Evolutionary conservation across 2,113 vertebrate species (phyloP).

Genomic region (Oncorhynchus kisutch): DNA sequence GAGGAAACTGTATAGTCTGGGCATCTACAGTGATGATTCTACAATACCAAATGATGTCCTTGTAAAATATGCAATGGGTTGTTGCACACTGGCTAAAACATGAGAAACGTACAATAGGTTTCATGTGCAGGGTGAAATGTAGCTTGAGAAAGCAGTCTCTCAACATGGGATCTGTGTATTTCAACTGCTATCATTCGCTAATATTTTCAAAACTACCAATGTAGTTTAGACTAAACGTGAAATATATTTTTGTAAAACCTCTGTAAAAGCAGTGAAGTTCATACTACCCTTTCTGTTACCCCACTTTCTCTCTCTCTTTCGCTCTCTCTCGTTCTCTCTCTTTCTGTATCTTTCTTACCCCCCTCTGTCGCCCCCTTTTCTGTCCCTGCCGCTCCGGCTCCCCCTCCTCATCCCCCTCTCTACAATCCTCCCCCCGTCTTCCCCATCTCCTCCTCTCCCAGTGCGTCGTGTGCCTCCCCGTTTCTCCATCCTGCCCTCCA

Average conservation of each 20-base stretch:
- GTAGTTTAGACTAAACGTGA: slow-evolving; percentile 71
- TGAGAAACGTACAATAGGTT: slow-evolving; percentile 67
- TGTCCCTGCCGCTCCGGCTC: neutral
- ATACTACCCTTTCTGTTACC: slow-evolving; percentile 75
- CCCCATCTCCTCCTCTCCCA: slow-evolving; percentile 73
- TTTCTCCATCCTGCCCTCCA: slow-evolving; percentile 93
- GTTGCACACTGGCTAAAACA: neutral
- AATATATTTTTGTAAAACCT: slow-evolving; percentile 73
- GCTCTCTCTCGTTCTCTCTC: no score
- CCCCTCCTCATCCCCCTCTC: neutral
- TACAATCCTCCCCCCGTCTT: slow-evolving; percentile 28
- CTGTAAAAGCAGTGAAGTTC: slow-evolving; percentile 73
- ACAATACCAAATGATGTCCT: neutral
- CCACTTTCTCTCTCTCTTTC: slow-evolving; percentile 47
- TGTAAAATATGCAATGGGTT: neutral
- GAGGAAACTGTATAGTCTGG: no score
- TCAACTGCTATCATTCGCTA: slow-evolving; percentile 62
- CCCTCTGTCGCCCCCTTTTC: slow-evolving; percentile 2
- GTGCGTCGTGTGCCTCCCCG: slow-evolving; percentile 95
- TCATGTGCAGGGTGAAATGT: slow-evolving; percentile 65
- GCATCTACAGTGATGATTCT: neutral
- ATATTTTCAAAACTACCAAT: slow-evolving; percentile 51
- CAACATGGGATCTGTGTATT: slow-evolving; percentile 67
- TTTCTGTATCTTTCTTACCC: no score
- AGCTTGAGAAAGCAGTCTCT: slow-evolving; percentile 72